Evolutionary conservation across 1,140 invertebrate genomes (phyloP), one percentile per base, ranked within the genome.

Genomic region (Tetragonula clypearis): DNA sequence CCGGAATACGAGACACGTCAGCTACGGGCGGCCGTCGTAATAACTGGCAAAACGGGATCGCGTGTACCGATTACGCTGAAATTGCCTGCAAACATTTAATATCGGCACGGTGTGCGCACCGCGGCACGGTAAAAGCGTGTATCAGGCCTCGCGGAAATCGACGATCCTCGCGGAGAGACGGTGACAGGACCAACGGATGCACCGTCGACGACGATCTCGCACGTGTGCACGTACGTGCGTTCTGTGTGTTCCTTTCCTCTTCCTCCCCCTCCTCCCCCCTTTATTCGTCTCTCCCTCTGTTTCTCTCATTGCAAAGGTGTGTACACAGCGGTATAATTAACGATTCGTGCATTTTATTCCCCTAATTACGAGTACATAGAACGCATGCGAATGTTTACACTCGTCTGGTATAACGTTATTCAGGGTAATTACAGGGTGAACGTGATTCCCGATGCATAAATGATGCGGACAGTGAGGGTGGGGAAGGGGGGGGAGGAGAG

Each of bases 71-170:
- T 94, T 93, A 93, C 92, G 89, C 86, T 87, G 90, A 93, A 94
- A 94, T 94, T 92, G 91, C 90, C 92, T 92, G 92, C 93, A 92
- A 93, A 92, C 92, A 93, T 94, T 94, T 93, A 94, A 94, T 94
- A 94, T 93, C 91, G 91, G 81, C 78, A 78, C 35, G 35, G 69
- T 74, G 79, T 58, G 77, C 62, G 66, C 49, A 65, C 74, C 21
- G 60, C 68, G 84, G 58, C 86, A 86, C 88, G 87, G 88, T 91
- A 92, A 93, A 93, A 92, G 92, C 90, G 65, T 30, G 30, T 80
- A 86, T 88, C 87, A 65, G 41, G 77, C 72, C 60, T 62, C 88
- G 91, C 89, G 91, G 93, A 94, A 94, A 94, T 94, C 93, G 91
- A 90, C 93, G 92, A 88, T 92, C 88, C 88, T 74, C 41, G 87